Evolutionary conservation across 1,140 invertebrate genomes (phyloP).

Genomic region (Drosophila oshimai): DNA sequence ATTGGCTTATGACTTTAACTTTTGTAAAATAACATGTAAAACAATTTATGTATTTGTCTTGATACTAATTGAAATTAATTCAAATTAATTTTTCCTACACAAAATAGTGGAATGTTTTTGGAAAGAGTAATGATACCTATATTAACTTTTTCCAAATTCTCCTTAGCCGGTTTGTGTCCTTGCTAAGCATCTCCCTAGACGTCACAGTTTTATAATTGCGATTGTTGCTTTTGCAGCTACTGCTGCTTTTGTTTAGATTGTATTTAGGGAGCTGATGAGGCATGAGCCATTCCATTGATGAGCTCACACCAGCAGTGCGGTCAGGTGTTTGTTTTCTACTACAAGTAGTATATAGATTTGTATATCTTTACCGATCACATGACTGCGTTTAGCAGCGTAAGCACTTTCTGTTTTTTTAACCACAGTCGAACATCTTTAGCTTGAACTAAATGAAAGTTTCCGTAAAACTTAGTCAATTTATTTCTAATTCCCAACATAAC

Average conservation of each 20-base stretch:
- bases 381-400: slow-evolving; percentile 22
- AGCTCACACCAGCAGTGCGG: slow-evolving; percentile 40
- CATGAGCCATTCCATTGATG: slow-evolving; percentile 56
- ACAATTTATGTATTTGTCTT: no score
- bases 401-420: slow-evolving; percentile 3
- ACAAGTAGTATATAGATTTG: slow-evolving; percentile 44
- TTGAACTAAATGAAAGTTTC: not conserved
- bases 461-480: no score
- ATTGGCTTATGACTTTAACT: no score
- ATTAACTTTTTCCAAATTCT: not conserved
- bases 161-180: slow-evolving; percentile 11
- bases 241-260: slow-evolving; percentile 21
- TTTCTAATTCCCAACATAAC: no score
- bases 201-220: slow-evolving; percentile 26
- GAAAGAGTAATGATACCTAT: not conserved
- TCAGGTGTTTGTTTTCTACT: slow-evolving; percentile 27
- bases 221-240: slow-evolving; percentile 17
- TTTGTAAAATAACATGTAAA: no score
- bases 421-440: not conserved
- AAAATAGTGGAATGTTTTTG: no score
- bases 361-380: slow-evolving; percentile 49
- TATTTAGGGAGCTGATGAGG: slow-evolving; percentile 28
- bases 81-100: no score
- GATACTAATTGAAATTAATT: no score
- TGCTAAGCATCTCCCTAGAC: slow-evolving; percentile 21